These are phyloP conservation scores for Eupsittula cactorum DNA, from an alignment of 2,113 vertebrate genomes.

Conservation along the genomic window DNA sequence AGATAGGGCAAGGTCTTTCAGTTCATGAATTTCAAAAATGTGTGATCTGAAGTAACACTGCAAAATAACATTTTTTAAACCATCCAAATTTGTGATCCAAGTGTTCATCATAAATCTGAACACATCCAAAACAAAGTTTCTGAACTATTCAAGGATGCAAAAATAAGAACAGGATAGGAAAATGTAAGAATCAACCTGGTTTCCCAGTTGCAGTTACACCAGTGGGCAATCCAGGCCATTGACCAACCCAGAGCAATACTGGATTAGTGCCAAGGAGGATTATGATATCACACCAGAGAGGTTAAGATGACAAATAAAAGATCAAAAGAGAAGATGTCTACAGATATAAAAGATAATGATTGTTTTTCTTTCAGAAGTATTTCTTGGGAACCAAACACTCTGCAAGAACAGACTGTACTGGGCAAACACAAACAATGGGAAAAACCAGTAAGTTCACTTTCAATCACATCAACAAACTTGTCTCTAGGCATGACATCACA, in stretches of 20 bases:
- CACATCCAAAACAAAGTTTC: not conserved
- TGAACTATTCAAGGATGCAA: not conserved
- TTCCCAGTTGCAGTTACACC: not conserved
- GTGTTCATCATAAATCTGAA: not conserved
- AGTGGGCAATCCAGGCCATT: not conserved
- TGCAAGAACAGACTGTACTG: slow-evolving; percentile 26
- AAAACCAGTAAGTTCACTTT: slow-evolving; percentile 11
- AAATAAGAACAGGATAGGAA: not conserved
- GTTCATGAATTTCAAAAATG: not conserved
- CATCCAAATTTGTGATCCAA: not conserved
- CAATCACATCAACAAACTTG: slow-evolving; percentile 37
- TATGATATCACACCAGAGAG: not conserved
- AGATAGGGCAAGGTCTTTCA: not conserved
- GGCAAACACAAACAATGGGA: not conserved
- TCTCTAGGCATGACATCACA: slow-evolving; percentile 51
- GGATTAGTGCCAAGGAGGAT: not conserved
- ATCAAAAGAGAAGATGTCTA: not conserved
- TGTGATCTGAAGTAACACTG: not conserved
- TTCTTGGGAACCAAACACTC: not conserved
- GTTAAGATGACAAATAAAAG: not conserved
- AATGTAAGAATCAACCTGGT: not conserved
- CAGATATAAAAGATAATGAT: not conserved
- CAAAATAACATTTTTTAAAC: not conserved
- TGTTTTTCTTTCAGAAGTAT: not conserved
- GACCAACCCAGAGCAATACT: not conserved